Percentiles rank a stretch among this genome's conserved stretches.
These are phyloP conservation scores for Hemibates koningsi DNA, from an alignment of 2,113 vertebrate species.

Conservation along the genomic window DNA sequence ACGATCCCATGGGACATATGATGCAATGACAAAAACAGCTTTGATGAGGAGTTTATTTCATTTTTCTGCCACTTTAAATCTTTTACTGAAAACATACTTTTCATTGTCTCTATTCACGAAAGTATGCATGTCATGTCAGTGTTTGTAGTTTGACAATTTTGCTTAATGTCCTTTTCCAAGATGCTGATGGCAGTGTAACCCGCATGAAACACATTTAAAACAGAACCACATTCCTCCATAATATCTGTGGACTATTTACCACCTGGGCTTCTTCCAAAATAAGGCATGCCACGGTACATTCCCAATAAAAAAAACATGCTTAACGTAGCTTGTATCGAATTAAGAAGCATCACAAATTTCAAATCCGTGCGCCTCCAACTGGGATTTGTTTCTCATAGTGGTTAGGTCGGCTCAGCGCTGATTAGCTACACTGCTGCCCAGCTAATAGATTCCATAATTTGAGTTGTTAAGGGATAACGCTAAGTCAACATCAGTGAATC, in stretches of 20 bases:
- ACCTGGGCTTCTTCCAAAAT: conserved; percentile 38
- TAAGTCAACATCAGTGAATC: conserved; percentile 51
- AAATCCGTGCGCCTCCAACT: conserved; percentile 32
- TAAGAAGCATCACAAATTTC: conserved; percentile 30
- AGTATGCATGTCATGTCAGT: conserved; percentile 13
- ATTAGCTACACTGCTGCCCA: conserved; percentile 35
- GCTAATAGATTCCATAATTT: conserved; percentile 43
- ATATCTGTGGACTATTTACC: conserved; percentile 46
- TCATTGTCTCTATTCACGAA: conserved; percentile 4
- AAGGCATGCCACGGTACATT: conserved; percentile 35
- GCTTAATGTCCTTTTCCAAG: background rate
- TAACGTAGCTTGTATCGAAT: conserved; percentile 36
- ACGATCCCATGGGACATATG: background rate
- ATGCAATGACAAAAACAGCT: background rate
- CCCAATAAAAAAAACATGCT: conserved; percentile 18
- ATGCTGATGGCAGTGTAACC: conserved; percentile 27
- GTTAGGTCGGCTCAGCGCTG: conserved; percentile 8
- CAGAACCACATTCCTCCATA: conserved; percentile 52
- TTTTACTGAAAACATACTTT: conserved; percentile 11
- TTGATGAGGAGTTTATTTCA: conserved; percentile 16
- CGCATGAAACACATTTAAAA: conserved; percentile 42
- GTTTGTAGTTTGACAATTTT: conserved; percentile 25
- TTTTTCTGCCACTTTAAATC: conserved; percentile 26
- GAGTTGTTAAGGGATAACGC: conserved; percentile 28
- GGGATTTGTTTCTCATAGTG: conserved; percentile 13